Evolutionary conservation across 1,140 invertebrate genomes (phyloP), one percentile per base, ranked within the genome.

Genomic region (Tigriopus japonicus): DNA sequence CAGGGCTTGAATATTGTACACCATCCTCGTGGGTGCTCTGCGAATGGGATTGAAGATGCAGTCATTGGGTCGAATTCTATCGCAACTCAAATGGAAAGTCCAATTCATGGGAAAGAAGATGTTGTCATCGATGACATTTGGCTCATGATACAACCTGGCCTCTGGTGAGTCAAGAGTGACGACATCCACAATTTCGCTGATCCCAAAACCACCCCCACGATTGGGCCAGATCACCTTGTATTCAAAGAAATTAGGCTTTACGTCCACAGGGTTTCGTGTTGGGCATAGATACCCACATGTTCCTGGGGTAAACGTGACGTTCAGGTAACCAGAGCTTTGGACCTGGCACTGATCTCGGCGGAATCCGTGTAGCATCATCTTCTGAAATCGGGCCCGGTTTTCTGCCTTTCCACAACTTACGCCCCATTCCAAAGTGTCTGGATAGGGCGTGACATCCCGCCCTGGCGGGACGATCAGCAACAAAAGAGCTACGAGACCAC

Each of bases 21-120:
- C 24, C 24, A 19, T 24, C 14, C 24, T 24, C 6, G 52, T 24
- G 6, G 24, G 52, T 6, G 24, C 17, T 24, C 52, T 2, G 6
- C 14, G 52, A 24, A 21, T 54, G 24, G 52, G 52, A 24, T 54
- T 54, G 24, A 54, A 54, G 24, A 54, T 28, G 24, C 52, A 54
- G 19, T 54, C 52, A 24, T 54, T 54, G 24, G 52, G 15, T 6
- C 23, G 52, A 54, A 54, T 54, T n/a, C 52, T 17, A 23, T 59
- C 58, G 23, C 58, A 59, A 45, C 42, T 49, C 14, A 59, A 28
- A 19, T 59, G 58, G 43, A 59, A 59, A 10, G 58, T 59, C 58
- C 58, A 59, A 15, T 59, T 59, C 58, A 59, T 59, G 28, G 58
- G 58, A 45, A 59, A 59, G 42, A 59, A 59, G 49, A 59, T 59